Conservation (phyloP, 2,888 invertebrate species). For the Adineta ricciae region DNA sequence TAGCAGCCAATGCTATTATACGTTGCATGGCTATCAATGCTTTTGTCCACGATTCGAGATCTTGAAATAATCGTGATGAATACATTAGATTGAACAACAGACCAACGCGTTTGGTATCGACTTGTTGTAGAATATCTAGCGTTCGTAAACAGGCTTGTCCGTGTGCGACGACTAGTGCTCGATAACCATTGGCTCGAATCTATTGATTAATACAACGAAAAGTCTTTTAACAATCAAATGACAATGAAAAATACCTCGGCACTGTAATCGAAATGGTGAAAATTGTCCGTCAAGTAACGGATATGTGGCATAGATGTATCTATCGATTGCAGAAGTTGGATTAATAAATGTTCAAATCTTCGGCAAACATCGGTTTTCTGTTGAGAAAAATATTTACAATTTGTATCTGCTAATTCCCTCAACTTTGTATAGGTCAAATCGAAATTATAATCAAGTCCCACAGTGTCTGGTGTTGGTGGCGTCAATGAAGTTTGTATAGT, state of each 20-base stretch:
- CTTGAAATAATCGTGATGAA: conserved; percentile 9
- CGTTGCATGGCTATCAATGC: not conserved
- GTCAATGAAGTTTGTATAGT: not conserved
- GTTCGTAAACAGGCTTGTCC: not conserved
- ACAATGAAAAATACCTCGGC: not conserved
- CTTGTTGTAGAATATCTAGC: not conserved
- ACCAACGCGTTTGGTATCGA: not conserved
- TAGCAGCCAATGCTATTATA: not conserved
- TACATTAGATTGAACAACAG: not conserved
- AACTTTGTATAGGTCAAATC: not conserved
- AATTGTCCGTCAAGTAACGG: not conserved
- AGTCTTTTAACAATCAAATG: not conserved
- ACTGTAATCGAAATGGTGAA: conserved; percentile 22
- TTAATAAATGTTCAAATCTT: conserved; percentile 6
- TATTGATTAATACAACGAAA: conserved; percentile 39
- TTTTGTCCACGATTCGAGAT: conserved; percentile 20
- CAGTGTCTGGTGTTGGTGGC: not conserved
- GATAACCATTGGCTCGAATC: conserved; percentile 82
- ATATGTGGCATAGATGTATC: not conserved
- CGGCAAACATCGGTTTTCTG: not conserved
- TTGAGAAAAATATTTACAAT: conserved; percentile 3
- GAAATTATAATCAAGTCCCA: not conserved
- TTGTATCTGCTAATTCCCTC: not conserved
- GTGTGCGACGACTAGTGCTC: conserved; percentile 61
- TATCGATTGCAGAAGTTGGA: not conserved